phyloP scores from a whole-genome alignment of 2,797 vertebrate genomes.

The Gadopsis bispinosus region DNA sequence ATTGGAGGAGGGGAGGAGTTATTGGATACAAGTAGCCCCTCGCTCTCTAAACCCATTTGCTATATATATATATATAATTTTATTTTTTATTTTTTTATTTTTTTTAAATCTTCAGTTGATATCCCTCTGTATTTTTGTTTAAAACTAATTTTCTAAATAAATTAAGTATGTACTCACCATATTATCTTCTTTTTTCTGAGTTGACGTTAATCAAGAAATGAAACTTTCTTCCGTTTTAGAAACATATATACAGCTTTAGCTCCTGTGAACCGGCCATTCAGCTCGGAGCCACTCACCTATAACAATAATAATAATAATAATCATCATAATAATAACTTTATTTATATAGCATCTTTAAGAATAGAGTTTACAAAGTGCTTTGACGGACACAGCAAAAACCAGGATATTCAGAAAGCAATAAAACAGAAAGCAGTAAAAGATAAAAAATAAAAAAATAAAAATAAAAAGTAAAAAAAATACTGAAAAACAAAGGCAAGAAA shows the following conservation, averaged over 20 bases:
- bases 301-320: no score
- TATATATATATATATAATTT: constrained; percentile 1
- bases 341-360: no score
- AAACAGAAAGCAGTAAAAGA: no score
- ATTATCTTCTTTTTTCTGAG: constrained; percentile 31
- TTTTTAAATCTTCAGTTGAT: not conserved
- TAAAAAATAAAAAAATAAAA: no score
- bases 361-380: no score
- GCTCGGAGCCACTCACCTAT: constrained; percentile 10
- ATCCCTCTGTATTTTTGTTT: not conserved
- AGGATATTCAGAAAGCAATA: no score
- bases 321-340: no score
- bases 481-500: no score
- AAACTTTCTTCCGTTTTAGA: constrained; percentile 33
- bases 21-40: constrained; percentile 43
- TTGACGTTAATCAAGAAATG: constrained; percentile 27
- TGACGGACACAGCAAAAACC: no score
- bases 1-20: constrained; percentile 59
- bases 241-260: constrained; percentile 7
- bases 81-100: no score
- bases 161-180: constrained; percentile 63
- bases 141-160: constrained; percentile 25
- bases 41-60: constrained; percentile 22
- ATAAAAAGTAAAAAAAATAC: no score
- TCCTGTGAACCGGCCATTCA: constrained; percentile 21